Percentiles rank a stretch among this genome's conserved stretches.
Conservation (phyloP, 2,113 vertebrate species). For the Dascyllus trimaculatus region DNA sequence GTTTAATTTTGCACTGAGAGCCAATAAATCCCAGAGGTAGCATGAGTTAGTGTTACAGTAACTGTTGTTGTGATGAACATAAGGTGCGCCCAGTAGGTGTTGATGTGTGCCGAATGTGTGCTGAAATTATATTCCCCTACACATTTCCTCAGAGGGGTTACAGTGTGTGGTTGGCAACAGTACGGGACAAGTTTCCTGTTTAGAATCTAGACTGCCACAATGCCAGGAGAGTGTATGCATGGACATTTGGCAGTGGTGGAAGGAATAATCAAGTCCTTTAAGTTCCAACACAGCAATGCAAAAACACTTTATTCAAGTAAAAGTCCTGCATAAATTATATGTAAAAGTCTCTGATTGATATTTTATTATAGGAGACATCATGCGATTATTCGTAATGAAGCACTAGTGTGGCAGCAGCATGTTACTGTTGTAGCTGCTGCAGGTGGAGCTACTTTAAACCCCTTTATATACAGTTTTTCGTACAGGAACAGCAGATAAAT, state of each 20-base stretch:
- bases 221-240: neutral
- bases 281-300: too few relatives aligned
- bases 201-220: constrained; percentile 2
- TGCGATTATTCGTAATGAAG: too few relatives aligned
- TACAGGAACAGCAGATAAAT: too few relatives aligned
- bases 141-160: constrained; percentile 12
- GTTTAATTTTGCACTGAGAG: constrained; percentile 77
- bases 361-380: too few relatives aligned
- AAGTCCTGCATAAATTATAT: too few relatives aligned
- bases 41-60: constrained; percentile 41
- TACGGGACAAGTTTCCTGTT: constrained; percentile 23
- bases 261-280: too few relatives aligned
- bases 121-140: constrained; percentile 17
- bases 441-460: too few relatives aligned
- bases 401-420: too few relatives aligned
- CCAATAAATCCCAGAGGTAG: constrained; percentile 73
- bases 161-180: constrained; percentile 5
- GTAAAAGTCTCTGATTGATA: too few relatives aligned
- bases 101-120: constrained; percentile 25
- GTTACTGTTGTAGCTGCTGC: too few relatives aligned
- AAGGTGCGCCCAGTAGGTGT: constrained; percentile 21
- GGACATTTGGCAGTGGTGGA: neutral
- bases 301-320: too few relatives aligned
- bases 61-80: constrained; percentile 42
- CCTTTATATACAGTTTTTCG: too few relatives aligned